Conservation (phyloP, 2,797 vertebrate genomes). For the Clarias fuscus region DNA sequence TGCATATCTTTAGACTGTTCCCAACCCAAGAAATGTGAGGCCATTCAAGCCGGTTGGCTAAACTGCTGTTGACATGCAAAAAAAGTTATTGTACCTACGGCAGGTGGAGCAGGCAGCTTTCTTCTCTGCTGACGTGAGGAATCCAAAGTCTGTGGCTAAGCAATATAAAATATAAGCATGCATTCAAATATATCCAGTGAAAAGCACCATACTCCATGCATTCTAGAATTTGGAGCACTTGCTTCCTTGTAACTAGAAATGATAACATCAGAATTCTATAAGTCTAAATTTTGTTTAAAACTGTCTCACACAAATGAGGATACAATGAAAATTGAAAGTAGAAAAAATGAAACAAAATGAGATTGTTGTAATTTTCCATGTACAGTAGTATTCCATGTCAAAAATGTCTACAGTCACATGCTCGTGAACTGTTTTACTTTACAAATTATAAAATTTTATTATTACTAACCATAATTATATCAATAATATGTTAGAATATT, state of each 20-base stretch:
- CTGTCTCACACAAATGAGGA: background rate
- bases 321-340: background rate
- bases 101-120: slow-evolving; percentile 92
- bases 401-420: background rate
- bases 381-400: background rate
- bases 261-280: background rate
- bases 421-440: background rate
- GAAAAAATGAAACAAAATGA: background rate
- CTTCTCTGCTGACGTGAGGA: slow-evolving; percentile 93
- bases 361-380: background rate
- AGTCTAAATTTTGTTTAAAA: background rate
- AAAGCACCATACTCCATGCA: background rate
- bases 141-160: slow-evolving; percentile 92
- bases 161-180: slow-evolving; percentile 42
- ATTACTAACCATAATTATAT: background rate
- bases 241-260: background rate
- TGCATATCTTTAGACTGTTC: no score
- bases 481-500: background rate
- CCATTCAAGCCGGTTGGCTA: background rate
- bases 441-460: background rate
- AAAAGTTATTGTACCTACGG: slow-evolving; percentile 76
- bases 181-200: slow-evolving; percentile 2
- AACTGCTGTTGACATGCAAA: background rate
- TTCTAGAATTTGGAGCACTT: background rate
- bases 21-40: background rate